Conservation (phyloP, 2,797 vertebrate species). For the Sebastes nivosus region DNA sequence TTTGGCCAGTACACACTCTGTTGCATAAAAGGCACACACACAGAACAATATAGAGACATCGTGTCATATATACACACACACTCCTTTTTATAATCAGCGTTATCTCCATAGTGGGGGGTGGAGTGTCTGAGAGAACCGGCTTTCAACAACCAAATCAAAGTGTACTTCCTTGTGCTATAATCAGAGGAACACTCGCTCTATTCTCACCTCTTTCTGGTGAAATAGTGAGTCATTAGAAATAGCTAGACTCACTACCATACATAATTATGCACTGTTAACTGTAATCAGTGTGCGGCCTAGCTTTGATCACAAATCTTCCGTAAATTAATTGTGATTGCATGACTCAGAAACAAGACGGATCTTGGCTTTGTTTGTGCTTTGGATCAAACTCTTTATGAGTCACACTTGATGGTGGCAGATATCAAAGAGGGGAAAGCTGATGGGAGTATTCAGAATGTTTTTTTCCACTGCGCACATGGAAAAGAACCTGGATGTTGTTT, state of each 20-base stretch:
- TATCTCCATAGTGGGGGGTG: slow-evolving; percentile 50
- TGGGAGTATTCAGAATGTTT: neutral
- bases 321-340: slow-evolving; percentile 16
- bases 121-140: slow-evolving; percentile 29
- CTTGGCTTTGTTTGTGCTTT: slow-evolving; percentile 41
- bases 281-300: neutral
- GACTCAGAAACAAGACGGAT: slow-evolving; percentile 20
- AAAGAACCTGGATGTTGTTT: slow-evolving; percentile 20
- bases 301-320: slow-evolving; percentile 25
- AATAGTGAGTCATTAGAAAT: slow-evolving; percentile 43
- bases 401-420: slow-evolving; percentile 32
- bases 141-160: slow-evolving; percentile 72
- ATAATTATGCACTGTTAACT: slow-evolving; percentile 27
- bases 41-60: neutral
- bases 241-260: neutral
- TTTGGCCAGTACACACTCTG: slow-evolving; percentile 10
- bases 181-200: slow-evolving; percentile 16
- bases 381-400: slow-evolving; percentile 43
- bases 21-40: slow-evolving; percentile 28
- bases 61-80: neutral
- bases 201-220: slow-evolving; percentile 15
- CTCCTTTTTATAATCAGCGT: slow-evolving; percentile 63
- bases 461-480: slow-evolving; percentile 7
- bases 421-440: slow-evolving; percentile 22
- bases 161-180: slow-evolving; percentile 58